Conservation (phyloP, 2,113 vertebrate species). For the Cynocephalus volans region DNA sequence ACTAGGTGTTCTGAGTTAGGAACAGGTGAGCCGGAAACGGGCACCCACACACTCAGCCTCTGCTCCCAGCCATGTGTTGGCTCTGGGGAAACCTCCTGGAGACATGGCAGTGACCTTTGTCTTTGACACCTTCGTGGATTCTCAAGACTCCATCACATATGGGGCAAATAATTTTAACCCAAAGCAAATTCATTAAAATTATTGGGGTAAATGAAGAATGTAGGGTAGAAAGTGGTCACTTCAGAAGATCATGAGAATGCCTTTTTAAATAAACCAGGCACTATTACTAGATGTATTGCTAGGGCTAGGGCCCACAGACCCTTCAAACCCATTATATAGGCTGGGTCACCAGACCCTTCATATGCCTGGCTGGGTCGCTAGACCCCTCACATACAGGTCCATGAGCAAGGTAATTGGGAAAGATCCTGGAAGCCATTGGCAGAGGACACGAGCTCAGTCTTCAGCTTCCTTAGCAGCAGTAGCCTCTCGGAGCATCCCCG, state of each 20-base stretch:
- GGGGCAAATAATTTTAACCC: not conserved
- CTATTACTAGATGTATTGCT: not conserved
- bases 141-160: not conserved
- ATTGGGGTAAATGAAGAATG: not conserved
- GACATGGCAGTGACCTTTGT: not conserved
- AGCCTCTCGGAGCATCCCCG: no score
- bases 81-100: not conserved
- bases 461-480: no score
- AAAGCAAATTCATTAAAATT: not conserved
- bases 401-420: no score
- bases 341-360: no score
- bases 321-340: no score
- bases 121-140: not conserved
- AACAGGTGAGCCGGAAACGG: not conserved
- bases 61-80: not conserved
- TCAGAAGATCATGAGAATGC: not conserved
- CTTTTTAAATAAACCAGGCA: conserved; percentile 15
- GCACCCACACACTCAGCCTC: not conserved
- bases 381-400: no score
- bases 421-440: no score
- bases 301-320: no score
- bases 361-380: no score
- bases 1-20: not conserved
- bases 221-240: not conserved
- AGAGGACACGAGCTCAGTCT: no score